Conservation (phyloP, 2,888 invertebrate genomes). For the Pristionchus arcanus region DNA sequence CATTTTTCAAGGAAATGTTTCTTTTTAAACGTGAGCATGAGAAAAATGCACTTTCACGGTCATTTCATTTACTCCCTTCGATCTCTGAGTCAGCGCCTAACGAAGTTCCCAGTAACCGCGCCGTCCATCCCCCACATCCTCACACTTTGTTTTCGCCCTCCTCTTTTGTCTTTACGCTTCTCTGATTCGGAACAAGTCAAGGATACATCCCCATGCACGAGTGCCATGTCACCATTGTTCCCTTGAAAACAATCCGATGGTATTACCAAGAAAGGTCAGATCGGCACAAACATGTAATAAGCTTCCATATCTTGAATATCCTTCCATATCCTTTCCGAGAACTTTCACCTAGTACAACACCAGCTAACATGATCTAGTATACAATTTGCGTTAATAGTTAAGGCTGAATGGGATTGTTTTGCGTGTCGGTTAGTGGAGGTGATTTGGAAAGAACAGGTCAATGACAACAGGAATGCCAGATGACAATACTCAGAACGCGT, state of each 20-base stretch:
- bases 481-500: neutral
- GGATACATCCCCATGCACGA: neutral
- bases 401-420: no score
- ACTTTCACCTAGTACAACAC: no score
- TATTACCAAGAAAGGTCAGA: neutral
- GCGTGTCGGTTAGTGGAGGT: no score
- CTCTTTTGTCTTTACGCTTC: neutral
- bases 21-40: no score
- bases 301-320: no score
- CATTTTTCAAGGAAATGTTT: no score
- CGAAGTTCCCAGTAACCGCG: neutral
- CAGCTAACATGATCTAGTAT: no score
- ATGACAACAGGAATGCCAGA: no score
- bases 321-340: no score
- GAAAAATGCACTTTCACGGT: neutral
- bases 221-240: neutral
- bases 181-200: neutral
- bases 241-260: neutral
- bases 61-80: neutral
- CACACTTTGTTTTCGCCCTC: neutral
- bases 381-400: no score
- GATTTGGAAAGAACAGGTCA: no score
- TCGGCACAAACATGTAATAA: neutral
- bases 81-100: neutral
- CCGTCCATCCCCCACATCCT: neutral